Evolutionary conservation across 2,113 vertebrate species (phyloP).

Genomic region (Phyllostomus discolor): DNA sequence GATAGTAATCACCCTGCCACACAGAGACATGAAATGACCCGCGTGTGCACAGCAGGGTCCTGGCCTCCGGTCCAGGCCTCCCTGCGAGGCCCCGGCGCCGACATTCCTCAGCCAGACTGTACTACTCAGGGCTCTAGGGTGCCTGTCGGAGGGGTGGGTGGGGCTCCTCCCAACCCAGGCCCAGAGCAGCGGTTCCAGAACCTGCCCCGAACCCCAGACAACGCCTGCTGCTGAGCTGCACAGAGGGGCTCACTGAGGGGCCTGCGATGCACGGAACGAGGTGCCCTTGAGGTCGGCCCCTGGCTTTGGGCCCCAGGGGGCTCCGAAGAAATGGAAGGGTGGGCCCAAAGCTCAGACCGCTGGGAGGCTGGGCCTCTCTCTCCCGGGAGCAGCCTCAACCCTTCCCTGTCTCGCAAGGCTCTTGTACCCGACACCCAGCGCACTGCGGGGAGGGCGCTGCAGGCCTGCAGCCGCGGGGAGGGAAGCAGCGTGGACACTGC

Average conservation of each 20-base stretch:
- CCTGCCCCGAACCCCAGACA: neutral
- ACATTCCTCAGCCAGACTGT: neutral
- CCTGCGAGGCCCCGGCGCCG: neutral
- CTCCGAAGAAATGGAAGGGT: neutral
- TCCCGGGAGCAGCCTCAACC: neutral
- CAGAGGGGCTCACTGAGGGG: accelerated
- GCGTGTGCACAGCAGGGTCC: neutral
- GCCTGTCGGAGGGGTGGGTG: accelerated
- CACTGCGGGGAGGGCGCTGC: neutral
- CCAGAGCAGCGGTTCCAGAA: neutral
- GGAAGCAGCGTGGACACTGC: neutral
- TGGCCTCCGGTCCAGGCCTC: neutral
- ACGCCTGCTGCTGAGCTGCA: neutral
- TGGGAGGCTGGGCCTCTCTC: neutral
- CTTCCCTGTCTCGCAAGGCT: neutral
- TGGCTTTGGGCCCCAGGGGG: neutral
- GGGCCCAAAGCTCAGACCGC: neutral
- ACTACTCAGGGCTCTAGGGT: neutral
- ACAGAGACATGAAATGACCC: neutral
- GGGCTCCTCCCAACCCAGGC: neutral
- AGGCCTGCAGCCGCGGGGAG: neutral
- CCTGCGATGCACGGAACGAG: no score
- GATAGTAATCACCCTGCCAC: neutral
- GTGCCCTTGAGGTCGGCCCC: no score
- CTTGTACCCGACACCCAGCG: neutral